Base-by-base conservation (phyloP, 2,113 vertebrate species). In the Leucopternis melanops region DNA sequence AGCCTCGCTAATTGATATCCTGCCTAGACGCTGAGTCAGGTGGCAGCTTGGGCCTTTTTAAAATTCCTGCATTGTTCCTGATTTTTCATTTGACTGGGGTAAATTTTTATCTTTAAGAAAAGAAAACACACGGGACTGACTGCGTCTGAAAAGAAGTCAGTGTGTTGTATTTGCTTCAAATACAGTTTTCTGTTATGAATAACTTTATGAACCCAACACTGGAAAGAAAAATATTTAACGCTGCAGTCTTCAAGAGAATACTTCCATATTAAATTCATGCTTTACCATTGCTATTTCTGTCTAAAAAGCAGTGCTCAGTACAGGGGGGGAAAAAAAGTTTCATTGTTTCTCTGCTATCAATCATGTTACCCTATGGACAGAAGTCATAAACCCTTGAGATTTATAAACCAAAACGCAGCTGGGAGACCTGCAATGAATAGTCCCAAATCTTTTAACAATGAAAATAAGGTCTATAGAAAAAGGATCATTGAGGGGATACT, bases 1-100 rank as follows among this genome's bases (percentile, higher is more conserved):
- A 95, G 96, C 71, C 94, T 74, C 4, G 5, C 96, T 95, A 96
- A 97, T 97, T 92, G 5, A 97, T 97, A 97, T 97, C 96, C 97
- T 97, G 97, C 97, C 96, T 29, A 97, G 97, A 97, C 94, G 88
- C 96, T 97, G 96, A 97, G 81, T 97, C 95, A 96, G 94, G 94
- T 96, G 94, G 94, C 94, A 96, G 94, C 88, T 81, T 44, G n/a
- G 73, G 92, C 91, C 89, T 93, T 95, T 97, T 93, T 86, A 95
- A 97, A 96, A 93, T 86, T 95, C 95, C 85, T 83, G 7, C 96
- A 94, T 97, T 96, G 95, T 97, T 97, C 89, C 86, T 63, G 22
- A 71, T 78, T 94, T 94, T 89, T 96, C 86, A 21, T 90, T 85
- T 78, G 59, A 72, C 86, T 81, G 49, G 27, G 40, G 86, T 71